phyloP scores from a whole-genome alignment of 1,140 invertebrate species.

The Neocloeon triangulifer region DNA sequence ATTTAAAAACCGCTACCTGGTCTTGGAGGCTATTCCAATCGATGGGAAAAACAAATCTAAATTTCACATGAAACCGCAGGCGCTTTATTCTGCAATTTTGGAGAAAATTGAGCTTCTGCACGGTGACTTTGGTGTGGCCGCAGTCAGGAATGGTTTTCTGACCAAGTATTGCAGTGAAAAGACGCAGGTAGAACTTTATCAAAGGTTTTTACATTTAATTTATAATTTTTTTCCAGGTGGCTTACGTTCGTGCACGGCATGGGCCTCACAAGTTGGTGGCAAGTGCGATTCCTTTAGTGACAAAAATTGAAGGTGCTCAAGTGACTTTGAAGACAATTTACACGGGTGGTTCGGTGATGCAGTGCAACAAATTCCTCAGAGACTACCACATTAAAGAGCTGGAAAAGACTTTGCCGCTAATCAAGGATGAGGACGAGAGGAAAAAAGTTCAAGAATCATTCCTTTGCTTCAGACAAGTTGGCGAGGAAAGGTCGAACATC shows the following conservation, averaged over 20 bases:
- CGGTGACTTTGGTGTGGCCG: constrained; percentile 44
- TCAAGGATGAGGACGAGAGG: constrained; percentile 24
- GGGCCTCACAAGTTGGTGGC: constrained; percentile 45
- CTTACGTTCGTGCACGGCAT: constrained; percentile 40
- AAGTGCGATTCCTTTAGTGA: constrained; percentile 38
- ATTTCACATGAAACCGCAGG: too few species aligned
- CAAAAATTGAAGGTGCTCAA: constrained; percentile 29
- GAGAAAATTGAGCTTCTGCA: constrained; percentile 39
- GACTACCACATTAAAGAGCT: constrained; percentile 33
- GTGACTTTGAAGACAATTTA: constrained; percentile 41
- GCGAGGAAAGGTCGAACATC: too few species aligned
- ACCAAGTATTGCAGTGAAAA: constrained; percentile 44
- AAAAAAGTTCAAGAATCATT: constrained; percentile 16
- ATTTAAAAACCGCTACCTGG: too few species aligned
- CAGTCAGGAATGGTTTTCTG: constrained; percentile 37
- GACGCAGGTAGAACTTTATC: too few species aligned
- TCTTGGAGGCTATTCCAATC: too few species aligned
- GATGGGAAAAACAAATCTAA: too few species aligned
- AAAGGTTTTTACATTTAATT: too few species aligned
- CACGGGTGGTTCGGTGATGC: constrained; percentile 48
- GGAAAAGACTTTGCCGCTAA: constrained; percentile 23
- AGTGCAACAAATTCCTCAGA: constrained; percentile 51
- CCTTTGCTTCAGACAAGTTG: too few species aligned
- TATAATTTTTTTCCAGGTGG: too few species aligned
- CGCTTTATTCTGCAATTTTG: constrained; percentile 32